Base-by-base conservation (phyloP, 2,113 vertebrate genomes). In the Parus major region DNA sequence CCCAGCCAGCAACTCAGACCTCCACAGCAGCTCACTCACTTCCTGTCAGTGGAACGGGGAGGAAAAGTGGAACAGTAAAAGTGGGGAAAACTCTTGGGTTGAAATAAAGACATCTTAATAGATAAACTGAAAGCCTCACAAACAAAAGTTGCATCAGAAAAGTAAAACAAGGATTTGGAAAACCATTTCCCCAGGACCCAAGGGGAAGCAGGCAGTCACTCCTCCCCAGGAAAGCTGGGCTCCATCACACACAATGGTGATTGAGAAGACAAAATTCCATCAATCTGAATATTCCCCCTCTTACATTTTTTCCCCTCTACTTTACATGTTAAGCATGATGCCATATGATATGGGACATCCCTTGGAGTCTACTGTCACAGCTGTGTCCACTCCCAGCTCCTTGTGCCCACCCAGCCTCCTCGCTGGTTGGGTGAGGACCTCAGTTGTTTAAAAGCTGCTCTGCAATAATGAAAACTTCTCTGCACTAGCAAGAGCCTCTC, bases 391-490 rank as follows among this genome's bases (percentile, higher is more conserved):
- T 79, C 52, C 33, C 52, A 57, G 4, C 27, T 71, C 44, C 57
- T 52, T 46, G 28, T 44, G 36, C 33, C 25, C 23, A 15, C 6
- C 2, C 31, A 31, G 12, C 27, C 42, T 64, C 46, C 36, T 80
- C 1, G 0, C n/a, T 42, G 41, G 3, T 61, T 9, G 20, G 5
- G 3, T 41, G 39, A 80, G 46, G 5, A 36, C 11, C 25, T 42
- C 33, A 27, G 23, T 4, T 36, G 11, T 44, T 60, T 42, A 33
- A 61, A 13, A 41, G 5, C 5, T 68, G 22, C 15, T 61, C 11
- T 36, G 5, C 31, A 61, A 29, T n/a, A 75, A 42, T 17, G 18
- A 9, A 90, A 82, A 61, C 10, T 33, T 25, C 16, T 61, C 27
- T 36, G 19, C 27, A 29, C 46, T n/a, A 81, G 18, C 27, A 61